Conservation (phyloP, 2,797 vertebrate species). For the Uromys caudimaculatus region DNA sequence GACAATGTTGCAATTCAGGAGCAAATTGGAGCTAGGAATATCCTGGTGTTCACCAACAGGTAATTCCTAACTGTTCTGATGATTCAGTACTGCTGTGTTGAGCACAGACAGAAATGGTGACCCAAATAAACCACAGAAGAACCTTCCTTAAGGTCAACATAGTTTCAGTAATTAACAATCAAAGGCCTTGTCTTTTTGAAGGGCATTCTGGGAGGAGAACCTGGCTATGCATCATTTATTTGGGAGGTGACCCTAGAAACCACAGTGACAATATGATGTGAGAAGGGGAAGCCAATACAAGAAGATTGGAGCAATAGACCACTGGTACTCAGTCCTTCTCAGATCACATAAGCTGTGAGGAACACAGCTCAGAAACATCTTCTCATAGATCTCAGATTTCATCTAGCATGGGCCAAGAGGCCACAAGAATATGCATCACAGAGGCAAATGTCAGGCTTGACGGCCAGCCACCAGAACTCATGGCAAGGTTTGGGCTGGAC, state of each 20-base stretch:
- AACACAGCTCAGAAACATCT: not conserved
- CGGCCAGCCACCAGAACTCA: not conserved
- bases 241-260: not conserved
- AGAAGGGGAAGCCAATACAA: not conserved
- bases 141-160: not conserved
- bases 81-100: not conserved
- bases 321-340: not conserved
- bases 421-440: accelerated
- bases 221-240: not conserved
- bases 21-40: not conserved
- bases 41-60: not conserved
- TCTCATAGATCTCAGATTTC: not conserved
- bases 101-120: not conserved
- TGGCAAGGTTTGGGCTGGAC: accelerated
- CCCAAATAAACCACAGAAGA: not conserved
- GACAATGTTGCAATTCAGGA: not conserved
- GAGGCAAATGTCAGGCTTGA: not conserved
- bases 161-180: not conserved
- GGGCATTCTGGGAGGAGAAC: not conserved
- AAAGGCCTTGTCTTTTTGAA: not conserved
- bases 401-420: not conserved
- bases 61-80: not conserved
- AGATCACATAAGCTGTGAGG: not conserved
- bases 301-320: too few relatives aligned
- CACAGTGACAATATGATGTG: not conserved